These are phyloP conservation scores for Brachirus orientalis DNA, from an alignment of 2,113 vertebrate species.

Conservation along the genomic window DNA sequence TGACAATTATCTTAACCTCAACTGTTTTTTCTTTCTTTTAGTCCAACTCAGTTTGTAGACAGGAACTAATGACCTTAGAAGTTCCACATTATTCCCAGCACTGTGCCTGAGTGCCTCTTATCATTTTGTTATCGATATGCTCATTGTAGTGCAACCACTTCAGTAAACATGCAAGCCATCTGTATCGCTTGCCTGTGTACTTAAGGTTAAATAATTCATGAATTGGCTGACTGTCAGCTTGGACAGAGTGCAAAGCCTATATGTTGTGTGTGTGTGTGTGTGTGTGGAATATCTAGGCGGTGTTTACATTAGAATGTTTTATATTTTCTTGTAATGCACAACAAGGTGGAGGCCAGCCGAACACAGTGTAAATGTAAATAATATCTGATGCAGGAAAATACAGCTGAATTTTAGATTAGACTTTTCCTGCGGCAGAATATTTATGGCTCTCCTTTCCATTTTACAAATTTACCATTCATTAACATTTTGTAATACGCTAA, in stretches of 20 bases:
- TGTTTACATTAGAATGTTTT: neutral
- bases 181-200: constrained; percentile 23
- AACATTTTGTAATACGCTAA: too few relatives aligned
- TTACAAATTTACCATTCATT: too few relatives aligned
- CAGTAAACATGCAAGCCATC: constrained; percentile 25
- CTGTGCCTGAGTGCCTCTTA: constrained; percentile 8
- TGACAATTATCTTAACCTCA: neutral
- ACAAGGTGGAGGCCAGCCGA: too few relatives aligned
- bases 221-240: constrained; percentile 22
- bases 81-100: constrained; percentile 6
- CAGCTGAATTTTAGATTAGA: too few relatives aligned
- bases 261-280: too few relatives aligned
- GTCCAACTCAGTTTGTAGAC: too few relatives aligned
- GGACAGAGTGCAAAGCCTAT: constrained; percentile 11
- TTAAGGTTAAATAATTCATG: constrained; percentile 57
- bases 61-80: neutral
- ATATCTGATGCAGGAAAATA: too few relatives aligned
- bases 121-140: constrained; percentile 11
- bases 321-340: neutral
- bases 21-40: too few relatives aligned
- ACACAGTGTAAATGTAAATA: too few relatives aligned
- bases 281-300: neutral
- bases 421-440: too few relatives aligned
- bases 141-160: constrained; percentile 1
- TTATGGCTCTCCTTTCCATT: too few relatives aligned